Evolutionary conservation across 2,888 invertebrate species (phyloP), one percentile per base, ranked within the genome.

Genomic region (Brachyptera putata): DNA sequence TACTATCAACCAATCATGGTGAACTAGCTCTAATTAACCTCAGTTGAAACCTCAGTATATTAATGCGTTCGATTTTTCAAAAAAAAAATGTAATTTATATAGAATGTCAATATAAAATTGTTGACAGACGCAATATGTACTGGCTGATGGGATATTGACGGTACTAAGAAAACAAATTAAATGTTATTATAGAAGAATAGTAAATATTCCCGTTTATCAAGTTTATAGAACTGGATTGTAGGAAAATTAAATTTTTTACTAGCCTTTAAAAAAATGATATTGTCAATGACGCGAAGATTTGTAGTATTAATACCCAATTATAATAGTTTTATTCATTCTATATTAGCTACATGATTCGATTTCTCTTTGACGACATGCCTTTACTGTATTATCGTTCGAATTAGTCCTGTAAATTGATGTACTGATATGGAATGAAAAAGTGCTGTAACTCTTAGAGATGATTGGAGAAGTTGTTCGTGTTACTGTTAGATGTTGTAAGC

Each of bases 1-100:
- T 5, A 24, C 2, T 14, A 24, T 16, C 36, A 3, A 53, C 53
- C 34, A 53, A 53, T 53, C 53, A 53, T 53, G 4, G 14, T 22
- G 18, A 53, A 53, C 53, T 36, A 36, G 36, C 18, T 22, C 34
- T 53, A 53, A 53, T 53, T 53, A 53, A 53, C 53, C 46, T 13
- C 1, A 16, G 49, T n/a, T n/a, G n/a, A 30, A 11, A 30, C 30
- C 14, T 39, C 39, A 5, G 16, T 39, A 39, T 24, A 25, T 30
- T 30, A 13, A 50, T 30, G 53, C 13, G 11, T n/a, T 24, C 43
- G 30, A 7, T 30, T 30, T 11, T 43, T 16, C 43, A 4, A 5
- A 43, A 21, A n/a, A 43, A 43, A 21, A 43, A 43, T 18, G 16
- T 3, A 16, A 43, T 5, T n/a, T n/a, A 30, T 5, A 30, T 5